Evolutionary conservation across 2,113 vertebrate species (phyloP), one percentile per base, ranked within the genome.

Genomic region (Garra rufa): DNA sequence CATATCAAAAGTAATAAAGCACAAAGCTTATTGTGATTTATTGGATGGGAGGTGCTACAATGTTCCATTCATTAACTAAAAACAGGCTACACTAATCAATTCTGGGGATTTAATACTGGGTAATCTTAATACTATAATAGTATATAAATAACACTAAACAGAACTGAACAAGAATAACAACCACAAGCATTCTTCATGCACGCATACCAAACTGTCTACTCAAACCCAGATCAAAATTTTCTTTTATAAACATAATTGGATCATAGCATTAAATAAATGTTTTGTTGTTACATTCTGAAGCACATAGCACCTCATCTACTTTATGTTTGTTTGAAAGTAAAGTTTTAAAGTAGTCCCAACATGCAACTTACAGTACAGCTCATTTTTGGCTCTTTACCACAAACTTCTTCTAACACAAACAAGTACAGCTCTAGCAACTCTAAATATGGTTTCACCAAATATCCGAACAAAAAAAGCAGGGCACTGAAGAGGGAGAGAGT

Each of bases 381-480:
- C 2, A 50, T 75, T 50, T 41, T n/a, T 4, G 5, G 30, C 4
- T 19, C 26, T 11, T 19, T 52, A 52, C 15, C 26, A 48, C 46
- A 3, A 55, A 55, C 48, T 21, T 15, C 11, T 30, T 6, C 46
- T 41, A 52, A 19, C 44, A 46, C 41, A 10, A 48, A 83, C 34
- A 70, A 19, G 30, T 15, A 71, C 17, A 73, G 70, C 55, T 69
- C 70, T 26, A 24, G 19, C 19, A 41, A 15, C 63, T 81, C 85
- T 84, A 82, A 82, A 84, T 82, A 78, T 14, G 67, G 65, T 50
- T 44, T 41, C 79, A 26, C 15, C 0, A 59, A 71, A 65, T 78
- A 70, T 38, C 30, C 5, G 76, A 59, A 43, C 13, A 67, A 63
- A 55, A n/a, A 74, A 78, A 83, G 46, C 80, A 83, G 83, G 69